Conservation (phyloP, 2,113 vertebrate genomes). For the Sinocyclocheilus anshuiensis region DNA sequence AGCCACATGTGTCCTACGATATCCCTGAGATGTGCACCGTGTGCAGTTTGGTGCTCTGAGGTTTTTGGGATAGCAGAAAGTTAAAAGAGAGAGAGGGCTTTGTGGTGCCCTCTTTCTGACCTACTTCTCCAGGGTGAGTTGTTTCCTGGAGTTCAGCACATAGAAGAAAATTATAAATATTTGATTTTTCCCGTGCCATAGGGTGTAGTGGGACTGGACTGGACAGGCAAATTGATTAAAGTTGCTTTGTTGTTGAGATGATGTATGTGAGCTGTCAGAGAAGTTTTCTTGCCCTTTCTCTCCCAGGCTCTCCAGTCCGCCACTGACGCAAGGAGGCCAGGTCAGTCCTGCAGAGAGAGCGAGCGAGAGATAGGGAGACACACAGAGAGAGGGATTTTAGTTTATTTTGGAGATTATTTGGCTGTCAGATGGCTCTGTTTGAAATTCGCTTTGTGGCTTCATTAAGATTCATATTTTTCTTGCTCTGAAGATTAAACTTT, state of each 20-base stretch:
- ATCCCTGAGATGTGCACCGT: slow-evolving; percentile 19
- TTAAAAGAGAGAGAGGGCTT: slow-evolving; percentile 12
- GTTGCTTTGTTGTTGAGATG: slow-evolving; percentile 56
- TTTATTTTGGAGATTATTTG: slow-evolving; percentile 13
- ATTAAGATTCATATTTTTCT: not conserved
- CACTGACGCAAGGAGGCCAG: slow-evolving; percentile 59
- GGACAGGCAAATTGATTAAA: slow-evolving; percentile 60
- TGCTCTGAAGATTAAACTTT: not conserved
- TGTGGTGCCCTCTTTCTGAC: slow-evolving; percentile 48
- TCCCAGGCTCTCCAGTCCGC: slow-evolving; percentile 43
- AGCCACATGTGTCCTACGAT: not conserved
- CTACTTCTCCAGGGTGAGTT: slow-evolving; percentile 48
- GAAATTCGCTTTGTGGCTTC: not conserved
- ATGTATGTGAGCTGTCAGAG: slow-evolving; percentile 58
- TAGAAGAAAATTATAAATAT: slow-evolving; percentile 55
- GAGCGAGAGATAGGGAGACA: slow-evolving; percentile 13
- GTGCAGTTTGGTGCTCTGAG: slow-evolving; percentile 7
- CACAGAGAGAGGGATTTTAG: not conserved
- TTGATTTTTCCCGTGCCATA: slow-evolving; percentile 47
- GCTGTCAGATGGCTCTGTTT: slow-evolving; percentile 9
- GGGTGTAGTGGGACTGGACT: slow-evolving; percentile 56
- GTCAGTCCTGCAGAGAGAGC: slow-evolving; percentile 35
- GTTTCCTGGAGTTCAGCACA: slow-evolving; percentile 49
- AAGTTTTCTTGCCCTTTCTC: slow-evolving; percentile 55
- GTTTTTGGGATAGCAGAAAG: slow-evolving; percentile 12